Percentiles rank a stretch among this genome's conserved stretches.
These are phyloP conservation scores for Mongoloraphidia duomilia DNA, from an alignment of 2,888 invertebrate species.

Conservation along the genomic window DNA sequence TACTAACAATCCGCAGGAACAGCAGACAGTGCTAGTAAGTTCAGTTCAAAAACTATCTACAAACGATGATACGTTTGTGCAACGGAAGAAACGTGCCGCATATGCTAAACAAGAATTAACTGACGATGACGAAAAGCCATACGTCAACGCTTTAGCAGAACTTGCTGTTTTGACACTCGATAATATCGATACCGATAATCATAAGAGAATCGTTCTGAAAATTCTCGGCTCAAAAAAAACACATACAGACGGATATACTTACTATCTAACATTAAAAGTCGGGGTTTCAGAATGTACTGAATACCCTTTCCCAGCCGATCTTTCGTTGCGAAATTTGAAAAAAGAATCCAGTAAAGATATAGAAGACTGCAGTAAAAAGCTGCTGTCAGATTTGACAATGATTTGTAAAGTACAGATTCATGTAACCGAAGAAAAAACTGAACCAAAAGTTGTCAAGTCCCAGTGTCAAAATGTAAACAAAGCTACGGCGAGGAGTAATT, in stretches of 20 bases:
- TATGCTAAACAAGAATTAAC: neutral
- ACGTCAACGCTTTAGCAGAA: conserved; percentile 29
- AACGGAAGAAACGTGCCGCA: neutral
- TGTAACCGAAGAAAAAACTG: conserved; percentile 25
- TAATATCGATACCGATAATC: conserved; percentile 33
- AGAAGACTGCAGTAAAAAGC: conserved; percentile 20
- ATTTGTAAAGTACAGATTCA: conserved; percentile 40
- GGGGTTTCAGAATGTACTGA: conserved; percentile 31
- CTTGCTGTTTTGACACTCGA: conserved; percentile 33
- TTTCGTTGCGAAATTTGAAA: conserved; percentile 2
- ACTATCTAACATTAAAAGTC: conserved; percentile 29
- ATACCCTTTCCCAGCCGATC: conserved; percentile 9
- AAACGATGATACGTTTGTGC: too few species aligned
- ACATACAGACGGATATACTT: conserved; percentile 25
- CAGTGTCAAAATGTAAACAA: conserved; percentile 33
- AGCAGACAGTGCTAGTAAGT: neutral
- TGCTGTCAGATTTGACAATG: conserved; percentile 26
- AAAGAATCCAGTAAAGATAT: conserved; percentile 10
- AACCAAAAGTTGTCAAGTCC: conserved; percentile 33
- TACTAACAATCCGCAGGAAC: conserved; percentile 5
- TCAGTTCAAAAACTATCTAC: too few species aligned
- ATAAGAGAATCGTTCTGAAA: conserved; percentile 31
- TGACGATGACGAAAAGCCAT: conserved; percentile 3
- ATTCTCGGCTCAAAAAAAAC: conserved; percentile 30
- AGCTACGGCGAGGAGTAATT: conserved; percentile 12